Evolutionary conservation across 2,113 vertebrate genomes (phyloP), one percentile per base, ranked within the genome.

Genomic region (Lonchura striata): DNA sequence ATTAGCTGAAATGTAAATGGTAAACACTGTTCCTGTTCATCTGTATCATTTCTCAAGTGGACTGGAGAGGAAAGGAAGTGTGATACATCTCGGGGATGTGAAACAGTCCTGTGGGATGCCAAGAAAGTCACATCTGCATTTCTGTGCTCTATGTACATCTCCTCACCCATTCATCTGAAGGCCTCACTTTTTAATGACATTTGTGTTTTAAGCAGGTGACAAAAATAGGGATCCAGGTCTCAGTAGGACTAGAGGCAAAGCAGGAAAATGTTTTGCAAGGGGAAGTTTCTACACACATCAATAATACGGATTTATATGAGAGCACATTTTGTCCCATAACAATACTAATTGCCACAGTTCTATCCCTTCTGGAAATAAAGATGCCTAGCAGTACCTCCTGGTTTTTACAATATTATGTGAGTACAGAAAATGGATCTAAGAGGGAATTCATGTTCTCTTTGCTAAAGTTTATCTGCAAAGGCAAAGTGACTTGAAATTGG

Each of bases 21-120:
- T 56, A 52, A 60, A 24, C 41, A 25, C 9, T 44, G 65, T 91
- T 86, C 52, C 42, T 54, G 64, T 84, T 95, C 39, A 63, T 15
- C 46, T 19, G 10, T 60, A 77, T 68, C 30, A 35, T 89, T 92
- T 94, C 90, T 91, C 3, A 4, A 41, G 44, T n/a, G 61, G 53
- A 56, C 49, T 75, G 52, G 52, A 87, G 61, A 85, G 61, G 78
- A 71, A 86, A 87, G 78, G 90, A 96, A 96, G 81, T 71, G 56
- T 63, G 69, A 82, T 64, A 50, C 22, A 63, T 59, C 4, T 1
- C 49, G 53, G 30, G 82, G 90, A 89, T 94, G 90, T 89, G 95
- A 89, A 95, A 95, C 81, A 28, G 35, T 31, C 19, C 19, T 86
- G 65, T n/a, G 74, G 81, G 69, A 64, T 39, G 72, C 52, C 69